Base-by-base conservation (phyloP, 2,113 vertebrate genomes). In the Upupa epops region DNA sequence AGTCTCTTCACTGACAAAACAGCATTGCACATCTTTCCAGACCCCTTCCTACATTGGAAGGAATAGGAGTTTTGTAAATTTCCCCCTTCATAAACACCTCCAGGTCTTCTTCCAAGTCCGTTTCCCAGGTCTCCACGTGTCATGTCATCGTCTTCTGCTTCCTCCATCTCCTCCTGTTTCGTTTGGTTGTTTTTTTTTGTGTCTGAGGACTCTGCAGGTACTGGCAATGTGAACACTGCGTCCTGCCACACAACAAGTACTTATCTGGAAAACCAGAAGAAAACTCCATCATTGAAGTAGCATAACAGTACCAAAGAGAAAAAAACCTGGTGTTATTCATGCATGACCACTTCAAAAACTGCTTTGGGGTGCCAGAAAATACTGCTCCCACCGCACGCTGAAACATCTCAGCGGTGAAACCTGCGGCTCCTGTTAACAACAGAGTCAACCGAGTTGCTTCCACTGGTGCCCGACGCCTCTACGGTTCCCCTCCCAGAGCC, bases 51-150 rank as follows among this genome's bases (percentile, higher is more conserved):
- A 42, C 79, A 70, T 32, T 79, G 91, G 20, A 79, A 4, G 0
- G 68, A 64, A 37, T 3, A 56, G 22, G 17, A 11, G n/a, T 42
- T 78, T 4, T 36, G 11, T 18, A 86, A 46, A 36, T 55, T 37
- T 45, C 82, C 95, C 10, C 17, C 70, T 70, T 96, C 92, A 42
- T 94, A 96, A 71, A 97, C 72, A 48, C 88, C 82, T 12, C 96
- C 96, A 2, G 97, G 96, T 90, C 96, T 97, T 89, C 96, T 96
- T 31, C 95, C 92, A 5, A 97, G 96, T 22, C 99, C 99, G 1
- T 98, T 97, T 6, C 99, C 99, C 64, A 99, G 93, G 73, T 99
- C 99, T 31, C 98, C 99, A 5, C 97, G 95, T 1, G 92, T 80
- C 98, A 99, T 98, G 88, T 99, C 98, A 92, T 99, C 98, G 1